Base-by-base conservation (phyloP, 2,888 invertebrate species). In the Heliconius ismenius region DNA sequence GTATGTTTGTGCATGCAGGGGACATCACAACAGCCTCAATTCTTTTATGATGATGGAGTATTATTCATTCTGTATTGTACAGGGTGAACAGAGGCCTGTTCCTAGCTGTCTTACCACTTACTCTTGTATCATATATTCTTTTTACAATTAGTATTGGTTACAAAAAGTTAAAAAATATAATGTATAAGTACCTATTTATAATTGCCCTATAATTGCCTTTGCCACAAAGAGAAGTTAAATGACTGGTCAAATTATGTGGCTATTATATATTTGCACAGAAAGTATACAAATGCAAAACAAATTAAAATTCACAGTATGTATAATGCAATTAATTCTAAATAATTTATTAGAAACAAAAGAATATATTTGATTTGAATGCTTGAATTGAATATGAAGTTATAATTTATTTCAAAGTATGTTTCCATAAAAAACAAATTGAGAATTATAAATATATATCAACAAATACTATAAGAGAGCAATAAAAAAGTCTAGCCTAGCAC, bases 271-370 rank as follows among this genome's bases (percentile, higher is more conserved):
- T 49, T 49, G 18, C 49, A 49, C 9, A 10, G 58, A 58, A 58
- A n/a, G 58, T 58, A 58, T 10, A n/a, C n/a, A 58, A 58, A 10
- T n/a, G 10, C 10, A 58, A 21, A 58, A n/a, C n/a, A n/a, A n/a
- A 58, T 10, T 58, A n/a, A 58, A n/a, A 58, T 58, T 58, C 54
- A 58, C 54, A 58, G n/a, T n/a, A 58, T 58, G n/a, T n/a, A 58
- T 10, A 58, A 58, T 58, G 10, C 9, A n/a, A 58, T 58, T n/a
- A n/a, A 58, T 10, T 18, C 3, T 58, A 58, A 58, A 58, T 10
- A 58, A 58, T n/a, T n/a, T 21, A n/a, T n/a, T 58, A 18, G 49
- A 49, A 49, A 49, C 49, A 49, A 18, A 49, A 49, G 2, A 49
- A 49, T 49, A 18, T 11, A 39, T 18, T 18, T 49, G 15, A 15